Conservation (phyloP, 2,797 vertebrate genomes). For the Natrix natrix region DNA sequence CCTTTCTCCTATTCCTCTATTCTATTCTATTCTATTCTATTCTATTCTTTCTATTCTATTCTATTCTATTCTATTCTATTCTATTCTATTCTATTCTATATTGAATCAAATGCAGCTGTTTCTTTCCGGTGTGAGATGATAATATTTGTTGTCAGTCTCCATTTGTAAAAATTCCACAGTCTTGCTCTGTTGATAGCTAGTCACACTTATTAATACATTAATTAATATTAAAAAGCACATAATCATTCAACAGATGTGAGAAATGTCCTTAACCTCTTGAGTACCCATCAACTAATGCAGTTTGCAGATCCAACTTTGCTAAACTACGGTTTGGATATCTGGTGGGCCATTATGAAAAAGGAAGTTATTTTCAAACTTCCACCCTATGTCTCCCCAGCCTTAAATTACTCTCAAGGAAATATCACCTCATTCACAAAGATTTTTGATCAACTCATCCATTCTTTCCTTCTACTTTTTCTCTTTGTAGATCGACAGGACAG, state of each 20-base stretch:
- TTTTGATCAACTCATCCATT: not conserved
- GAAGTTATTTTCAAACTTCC: not conserved
- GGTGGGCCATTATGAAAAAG: not conserved
- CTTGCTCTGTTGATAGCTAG: not conserved
- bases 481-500: conserved; percentile 86
- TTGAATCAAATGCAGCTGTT: not conserved
- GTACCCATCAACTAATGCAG: not conserved
- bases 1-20: too few species aligned
- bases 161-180: not conserved
- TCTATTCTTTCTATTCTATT: too few species aligned
- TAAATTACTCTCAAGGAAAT: not conserved
- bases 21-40: too few species aligned
- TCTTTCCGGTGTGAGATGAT: not conserved
- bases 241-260: not conserved
- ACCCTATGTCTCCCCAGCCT: rapidly evolving
- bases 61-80: too few species aligned
- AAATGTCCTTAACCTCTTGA: not conserved
- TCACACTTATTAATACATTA: not conserved
- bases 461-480: not conserved
- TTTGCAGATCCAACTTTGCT: not conserved
- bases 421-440: too few species aligned
- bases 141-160: not conserved
- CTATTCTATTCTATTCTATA: too few species aligned
- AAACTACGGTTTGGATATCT: not conserved
- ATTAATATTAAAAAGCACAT: not conserved